phyloP scores from a whole-genome alignment of 2,113 vertebrate species.

The Pitta sordida region DNA sequence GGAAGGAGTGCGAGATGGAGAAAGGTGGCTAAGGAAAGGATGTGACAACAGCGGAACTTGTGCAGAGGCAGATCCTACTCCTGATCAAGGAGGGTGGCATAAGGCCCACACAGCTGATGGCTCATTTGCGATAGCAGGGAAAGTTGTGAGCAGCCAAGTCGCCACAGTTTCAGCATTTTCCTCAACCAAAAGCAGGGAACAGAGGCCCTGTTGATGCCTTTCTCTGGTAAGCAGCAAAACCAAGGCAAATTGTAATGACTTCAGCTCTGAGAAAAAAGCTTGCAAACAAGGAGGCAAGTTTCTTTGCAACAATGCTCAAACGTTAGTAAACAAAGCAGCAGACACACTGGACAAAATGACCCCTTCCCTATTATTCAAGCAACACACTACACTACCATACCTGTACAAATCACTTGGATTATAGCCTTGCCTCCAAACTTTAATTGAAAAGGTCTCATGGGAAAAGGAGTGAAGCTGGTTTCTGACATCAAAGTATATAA shows the following conservation, averaged over 20 bases:
- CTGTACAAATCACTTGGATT: background rate
- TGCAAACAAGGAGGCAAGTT: background rate
- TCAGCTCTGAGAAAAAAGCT: background rate
- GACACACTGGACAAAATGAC: background rate
- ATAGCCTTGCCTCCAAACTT: background rate
- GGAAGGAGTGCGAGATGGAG: background rate
- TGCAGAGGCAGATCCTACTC: background rate
- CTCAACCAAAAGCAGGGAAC: background rate
- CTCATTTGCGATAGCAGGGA: background rate
- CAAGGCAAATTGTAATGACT: background rate
- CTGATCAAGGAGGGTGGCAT: accelerated
- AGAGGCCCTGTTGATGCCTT: background rate
- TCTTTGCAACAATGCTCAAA: background rate
- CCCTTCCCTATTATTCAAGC: background rate
- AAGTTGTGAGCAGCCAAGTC: background rate
- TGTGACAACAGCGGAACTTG: background rate
- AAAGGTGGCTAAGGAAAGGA: background rate
- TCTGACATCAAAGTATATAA: background rate
- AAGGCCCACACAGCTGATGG: accelerated
- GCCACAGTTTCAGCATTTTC: background rate
- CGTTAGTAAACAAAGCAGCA: background rate
- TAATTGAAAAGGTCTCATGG: background rate
- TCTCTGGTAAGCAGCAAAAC: background rate
- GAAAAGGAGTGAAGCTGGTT: background rate
- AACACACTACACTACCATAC: background rate